Conservation (phyloP, 2,113 vertebrate genomes). For the Tenebrosternarchus preto region DNA sequence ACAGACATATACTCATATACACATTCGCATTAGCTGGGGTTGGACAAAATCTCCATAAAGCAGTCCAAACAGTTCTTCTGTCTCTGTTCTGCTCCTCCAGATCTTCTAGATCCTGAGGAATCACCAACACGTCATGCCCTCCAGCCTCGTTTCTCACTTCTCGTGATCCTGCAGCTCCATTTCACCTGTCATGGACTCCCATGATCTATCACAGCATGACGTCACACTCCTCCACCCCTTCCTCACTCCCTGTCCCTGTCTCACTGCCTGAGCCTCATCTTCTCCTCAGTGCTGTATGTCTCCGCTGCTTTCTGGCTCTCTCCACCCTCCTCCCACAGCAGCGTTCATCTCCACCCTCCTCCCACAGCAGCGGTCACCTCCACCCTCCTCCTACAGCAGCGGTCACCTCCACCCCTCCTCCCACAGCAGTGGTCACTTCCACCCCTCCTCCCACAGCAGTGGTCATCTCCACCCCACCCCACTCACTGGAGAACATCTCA, state of each 20-base stretch:
- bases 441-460: constrained; percentile 1
- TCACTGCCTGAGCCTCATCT: background rate
- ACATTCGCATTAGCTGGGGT: background rate
- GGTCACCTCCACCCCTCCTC: constrained; percentile 16
- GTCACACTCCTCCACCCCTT: background rate
- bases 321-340: constrained; percentile 45
- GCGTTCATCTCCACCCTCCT: constrained; percentile 20
- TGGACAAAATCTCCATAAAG: background rate
- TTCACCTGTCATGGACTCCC: background rate
- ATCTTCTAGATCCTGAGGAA: background rate
- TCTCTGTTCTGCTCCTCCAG: background rate
- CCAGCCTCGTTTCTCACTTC: background rate
- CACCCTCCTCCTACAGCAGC: background rate
- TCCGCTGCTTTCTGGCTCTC: constrained; percentile 30
- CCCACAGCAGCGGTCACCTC: constrained; percentile 13
- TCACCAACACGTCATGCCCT: too few species aligned
- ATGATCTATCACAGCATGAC: background rate
- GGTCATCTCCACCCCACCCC: constrained; percentile 15
- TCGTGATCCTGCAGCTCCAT: background rate
- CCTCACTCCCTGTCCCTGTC: background rate
- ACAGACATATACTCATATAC: background rate
- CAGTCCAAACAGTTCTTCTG: too few species aligned
- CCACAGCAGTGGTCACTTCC: constrained; percentile 2
- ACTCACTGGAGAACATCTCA: background rate
- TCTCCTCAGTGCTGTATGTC: constrained; percentile 33